A percentile compares a stretch with the other conserved stretches of the same genome.
Evolutionary conservation across 2,797 vertebrate species (phyloP).

Genomic region (Selene dorsalis): DNA sequence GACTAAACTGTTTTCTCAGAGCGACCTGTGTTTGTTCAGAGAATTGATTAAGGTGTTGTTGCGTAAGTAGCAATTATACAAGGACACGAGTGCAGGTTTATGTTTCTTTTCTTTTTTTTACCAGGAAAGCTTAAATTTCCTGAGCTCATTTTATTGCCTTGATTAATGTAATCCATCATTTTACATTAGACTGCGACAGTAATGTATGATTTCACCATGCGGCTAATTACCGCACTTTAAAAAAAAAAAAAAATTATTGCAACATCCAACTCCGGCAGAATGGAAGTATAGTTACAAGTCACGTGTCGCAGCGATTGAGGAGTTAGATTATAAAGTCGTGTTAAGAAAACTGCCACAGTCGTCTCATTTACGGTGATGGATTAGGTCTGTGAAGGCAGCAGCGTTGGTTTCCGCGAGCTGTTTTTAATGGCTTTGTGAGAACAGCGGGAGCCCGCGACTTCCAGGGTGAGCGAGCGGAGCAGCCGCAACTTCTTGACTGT

Average conservation of each 20-base stretch:
- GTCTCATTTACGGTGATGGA: constrained; percentile 53
- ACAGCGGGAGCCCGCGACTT: constrained; percentile 8
- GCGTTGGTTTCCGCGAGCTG: constrained; percentile 34
- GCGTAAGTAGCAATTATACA: constrained; percentile 45
- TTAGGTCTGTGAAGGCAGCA: constrained; percentile 41
- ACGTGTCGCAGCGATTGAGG: constrained; percentile 8
- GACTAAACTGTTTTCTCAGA: neutral
- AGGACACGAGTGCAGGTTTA: constrained; percentile 26
- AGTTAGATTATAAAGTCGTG: constrained; percentile 5
- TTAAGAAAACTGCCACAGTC: constrained; percentile 26
- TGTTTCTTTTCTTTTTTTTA: constrained; percentile 1
- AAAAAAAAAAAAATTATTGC: constrained; percentile 16
- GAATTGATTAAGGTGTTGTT: constrained; percentile 22
- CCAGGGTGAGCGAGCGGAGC: constrained; percentile 12
- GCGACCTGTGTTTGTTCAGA: constrained; percentile 15
- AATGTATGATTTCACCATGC: constrained; percentile 18
- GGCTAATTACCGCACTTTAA: constrained; percentile 37
- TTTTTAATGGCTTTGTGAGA: constrained; percentile 40
- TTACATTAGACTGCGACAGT: neutral
- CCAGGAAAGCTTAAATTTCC: constrained; percentile 20
- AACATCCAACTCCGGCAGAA: neutral
- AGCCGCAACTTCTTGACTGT: neutral
- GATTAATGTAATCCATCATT: constrained; percentile 51
- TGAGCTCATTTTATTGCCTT: neutral
- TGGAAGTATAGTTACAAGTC: neutral